Evolutionary conservation across 2,888 invertebrate genomes (phyloP).

Genomic region (Drosophila neonasuta): DNA sequence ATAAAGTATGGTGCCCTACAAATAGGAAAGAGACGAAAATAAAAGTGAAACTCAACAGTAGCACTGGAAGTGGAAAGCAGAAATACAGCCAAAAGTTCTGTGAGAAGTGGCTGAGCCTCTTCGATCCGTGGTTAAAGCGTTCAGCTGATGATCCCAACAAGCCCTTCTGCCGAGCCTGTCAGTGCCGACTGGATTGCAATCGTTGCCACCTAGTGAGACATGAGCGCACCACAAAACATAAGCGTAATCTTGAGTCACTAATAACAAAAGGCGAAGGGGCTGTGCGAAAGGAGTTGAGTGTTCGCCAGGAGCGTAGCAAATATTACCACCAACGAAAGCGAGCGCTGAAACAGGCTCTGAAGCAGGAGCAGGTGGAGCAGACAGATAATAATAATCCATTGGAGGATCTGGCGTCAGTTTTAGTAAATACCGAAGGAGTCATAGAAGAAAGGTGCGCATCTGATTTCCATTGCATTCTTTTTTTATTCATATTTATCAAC

Average conservation of each 20-base stretch:
- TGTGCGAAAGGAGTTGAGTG: slow-evolving; percentile 70
- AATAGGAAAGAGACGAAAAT: slow-evolving; percentile 77
- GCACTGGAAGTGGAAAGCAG: slow-evolving; percentile 52
- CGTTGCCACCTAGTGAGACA: slow-evolving; percentile 80
- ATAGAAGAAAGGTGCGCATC: slow-evolving; percentile 47
- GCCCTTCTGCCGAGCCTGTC: slow-evolving; percentile 79
- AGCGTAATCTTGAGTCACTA: slow-evolving; percentile 75
- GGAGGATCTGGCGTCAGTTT: slow-evolving; percentile 30
- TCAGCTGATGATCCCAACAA: slow-evolving; percentile 75
- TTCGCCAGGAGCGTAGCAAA: slow-evolving; percentile 78
- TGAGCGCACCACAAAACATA: slow-evolving; percentile 79
- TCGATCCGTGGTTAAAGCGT: slow-evolving; percentile 78
- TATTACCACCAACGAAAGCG: slow-evolving; percentile 75
- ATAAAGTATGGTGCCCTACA: not conserved
- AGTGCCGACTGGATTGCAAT: slow-evolving; percentile 79
- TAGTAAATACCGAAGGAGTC: slow-evolving; percentile 8
- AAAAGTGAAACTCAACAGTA: slow-evolving; percentile 55
- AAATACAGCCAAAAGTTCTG: slow-evolving; percentile 80
- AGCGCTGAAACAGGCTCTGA: slow-evolving; percentile 27
- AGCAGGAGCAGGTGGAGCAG: slow-evolving; percentile 15
- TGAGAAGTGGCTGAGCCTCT: slow-evolving; percentile 79
- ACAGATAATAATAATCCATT: slow-evolving; percentile 3
- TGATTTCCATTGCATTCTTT: not conserved
- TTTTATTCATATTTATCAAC: not conserved
- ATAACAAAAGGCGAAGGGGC: slow-evolving; percentile 76